Base-by-base conservation (phyloP, 2,888 invertebrate species). In the Cantharis flavilabris region DNA sequence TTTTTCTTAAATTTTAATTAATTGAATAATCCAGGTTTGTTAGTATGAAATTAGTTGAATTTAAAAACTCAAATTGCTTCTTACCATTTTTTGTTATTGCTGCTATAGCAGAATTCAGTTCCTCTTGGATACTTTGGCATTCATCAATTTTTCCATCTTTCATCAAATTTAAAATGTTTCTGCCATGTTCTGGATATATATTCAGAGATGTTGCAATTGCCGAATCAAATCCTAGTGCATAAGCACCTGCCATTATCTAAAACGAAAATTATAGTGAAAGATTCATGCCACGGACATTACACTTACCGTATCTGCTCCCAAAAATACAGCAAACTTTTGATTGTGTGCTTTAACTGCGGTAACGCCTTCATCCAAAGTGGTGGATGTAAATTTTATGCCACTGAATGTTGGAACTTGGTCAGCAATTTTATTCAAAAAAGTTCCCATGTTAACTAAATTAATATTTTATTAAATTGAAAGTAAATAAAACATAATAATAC, bases 341-440 rank as follows among this genome's bases (percentile, higher is more conserved):
- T 89, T 89, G 49, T 90, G 85, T 0, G 89, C 89, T 72, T 89
- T 88, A 3, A 92, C 82, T 2, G 93, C 93, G 82, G 90, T 91
- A 0, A 90, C 88, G 0, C 92, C 94, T 86, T 94, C 94, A 72
- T 92, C 91, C 69, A 96, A 89, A 84, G 94, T 92, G 62, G 91
- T 91, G 10, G 94, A 93, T 0, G 96, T 96, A 85, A 94, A 96
- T 87, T 97, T 97, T n/a, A 96, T 90, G 3, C 97, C 97, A 77
- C 91, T 91, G 84, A 97, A 94, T 72, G 93, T 95, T 0, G 95
- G 92, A 69, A 97, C 92, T 76, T 89, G 86, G 4, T 89, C 88
- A 0, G 90, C 90, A 0, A 94, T 93, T 20, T 91, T 89, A 13
- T 89, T 88, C 62, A 95, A 90, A 83, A 95, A 94, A 26, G 91